These are phyloP conservation scores for Sinhomidia bicolor DNA, from an alignment of 2,888 invertebrate species.

Conservation along the genomic window DNA sequence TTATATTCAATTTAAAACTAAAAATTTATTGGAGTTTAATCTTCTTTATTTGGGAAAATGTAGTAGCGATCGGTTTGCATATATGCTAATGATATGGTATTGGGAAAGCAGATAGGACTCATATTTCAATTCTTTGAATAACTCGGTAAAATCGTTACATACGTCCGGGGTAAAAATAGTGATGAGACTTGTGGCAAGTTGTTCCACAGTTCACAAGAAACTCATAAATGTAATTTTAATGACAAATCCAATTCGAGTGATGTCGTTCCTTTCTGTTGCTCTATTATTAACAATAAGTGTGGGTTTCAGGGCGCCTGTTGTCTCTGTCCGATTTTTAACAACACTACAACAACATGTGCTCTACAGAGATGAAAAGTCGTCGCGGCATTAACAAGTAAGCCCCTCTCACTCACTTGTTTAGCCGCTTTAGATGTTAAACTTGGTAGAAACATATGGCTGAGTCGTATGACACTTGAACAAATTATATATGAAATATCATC, in stretches of 20 bases:
- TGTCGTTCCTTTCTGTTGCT: slow-evolving; percentile 36
- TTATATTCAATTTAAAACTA: no score
- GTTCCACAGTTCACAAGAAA: background rate
- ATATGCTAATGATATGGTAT: background rate
- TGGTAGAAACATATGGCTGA: slow-evolving; percentile 17
- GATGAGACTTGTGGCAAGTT: background rate
- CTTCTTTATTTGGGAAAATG: slow-evolving; percentile 4
- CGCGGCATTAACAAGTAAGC: slow-evolving; percentile 33
- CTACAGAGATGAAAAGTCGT: slow-evolving; percentile 42
- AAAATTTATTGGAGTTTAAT: background rate
- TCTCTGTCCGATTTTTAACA: slow-evolving; percentile 52
- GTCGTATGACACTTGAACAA: slow-evolving; percentile 9
- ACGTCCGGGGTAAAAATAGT: background rate
- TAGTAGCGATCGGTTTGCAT: background rate
- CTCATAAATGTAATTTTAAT: slow-evolving; percentile 45
- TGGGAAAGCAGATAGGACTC: background rate
- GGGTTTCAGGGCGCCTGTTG: slow-evolving; percentile 69
- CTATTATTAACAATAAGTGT: slow-evolving; percentile 61
- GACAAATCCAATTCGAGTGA: slow-evolving; percentile 18
- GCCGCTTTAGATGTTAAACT: background rate
- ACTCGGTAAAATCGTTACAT: background rate
- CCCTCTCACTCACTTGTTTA: slow-evolving; percentile 12
- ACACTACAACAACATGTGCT: slow-evolving; percentile 38
- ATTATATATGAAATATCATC: slow-evolving; percentile 1
- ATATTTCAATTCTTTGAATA: background rate